Conservation (phyloP, 2,113 vertebrate species). For the Mesoclemmys tuberculata region DNA sequence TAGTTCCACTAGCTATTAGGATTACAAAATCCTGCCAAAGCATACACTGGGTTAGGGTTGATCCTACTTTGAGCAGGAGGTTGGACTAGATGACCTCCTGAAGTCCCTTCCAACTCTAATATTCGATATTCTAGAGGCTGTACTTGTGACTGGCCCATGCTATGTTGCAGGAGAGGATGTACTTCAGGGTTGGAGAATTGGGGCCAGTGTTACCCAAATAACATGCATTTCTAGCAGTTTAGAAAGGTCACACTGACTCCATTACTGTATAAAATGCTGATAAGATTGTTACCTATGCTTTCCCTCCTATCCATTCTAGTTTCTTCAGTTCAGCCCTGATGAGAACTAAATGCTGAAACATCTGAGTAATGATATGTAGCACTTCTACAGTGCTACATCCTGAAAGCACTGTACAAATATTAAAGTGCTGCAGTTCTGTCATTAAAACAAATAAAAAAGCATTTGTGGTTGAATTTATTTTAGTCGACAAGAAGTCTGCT, state of each 20-base stretch:
- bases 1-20: neutral
- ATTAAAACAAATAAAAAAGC: neutral
- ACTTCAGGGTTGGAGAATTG: neutral
- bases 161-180: neutral
- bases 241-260: neutral
- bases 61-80: no score
- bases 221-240: neutral
- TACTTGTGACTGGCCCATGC: neutral
- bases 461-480: no score
- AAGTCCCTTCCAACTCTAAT: no score
- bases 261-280: neutral
- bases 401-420: neutral
- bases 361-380: neutral
- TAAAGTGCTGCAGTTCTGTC: neutral
- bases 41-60: neutral
- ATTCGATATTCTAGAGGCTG: neutral
- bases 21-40: neutral
- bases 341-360: neutral
- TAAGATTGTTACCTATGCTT: neutral
- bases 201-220: neutral
- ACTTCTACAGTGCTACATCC: neutral
- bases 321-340: neutral
- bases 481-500: no score
- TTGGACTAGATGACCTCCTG: no score
- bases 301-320: neutral